Percentiles rank a stretch among this genome's conserved stretches.
phyloP scores from a whole-genome alignment of 1,140 invertebrate genomes.

The Carcinoscorpius rotundicauda region DNA sequence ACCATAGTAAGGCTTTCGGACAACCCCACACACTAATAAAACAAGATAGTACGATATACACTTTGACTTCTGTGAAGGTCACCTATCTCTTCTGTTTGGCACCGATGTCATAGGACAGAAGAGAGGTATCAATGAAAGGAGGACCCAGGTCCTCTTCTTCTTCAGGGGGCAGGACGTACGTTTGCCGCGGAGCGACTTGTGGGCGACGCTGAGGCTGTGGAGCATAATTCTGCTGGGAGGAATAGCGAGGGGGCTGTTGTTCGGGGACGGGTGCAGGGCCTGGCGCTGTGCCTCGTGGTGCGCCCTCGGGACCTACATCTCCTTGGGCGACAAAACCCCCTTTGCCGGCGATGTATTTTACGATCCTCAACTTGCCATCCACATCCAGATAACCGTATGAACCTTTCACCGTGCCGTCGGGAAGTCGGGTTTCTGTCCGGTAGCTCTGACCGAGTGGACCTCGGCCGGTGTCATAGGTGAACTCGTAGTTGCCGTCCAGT shows the following conservation, averaged over 20 bases:
- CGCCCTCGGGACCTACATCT: constrained; percentile 23
- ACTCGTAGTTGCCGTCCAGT: constrained; percentile 22
- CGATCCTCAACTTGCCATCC: constrained; percentile 40
- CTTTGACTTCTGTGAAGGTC: not conserved
- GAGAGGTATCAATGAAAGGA: constrained; percentile 16
- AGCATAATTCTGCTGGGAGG: not conserved
- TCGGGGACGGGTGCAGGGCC: constrained; percentile 5
- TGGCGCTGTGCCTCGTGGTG: constrained; percentile 12
- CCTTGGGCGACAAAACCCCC: constrained; percentile 45
- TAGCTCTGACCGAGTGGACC: constrained; percentile 18
- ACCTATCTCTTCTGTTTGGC: constrained; percentile 12
- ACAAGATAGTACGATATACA: too few species aligned
- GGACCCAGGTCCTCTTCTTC: constrained; percentile 1
- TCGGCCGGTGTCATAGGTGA: constrained; percentile 22
- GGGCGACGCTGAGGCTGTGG: not conserved
- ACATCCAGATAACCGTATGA: constrained; percentile 44
- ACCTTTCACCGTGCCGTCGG: constrained; percentile 36
- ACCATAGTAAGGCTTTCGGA: too few species aligned
- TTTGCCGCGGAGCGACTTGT: not conserved
- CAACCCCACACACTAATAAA: too few species aligned
- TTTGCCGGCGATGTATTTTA: constrained; percentile 50
- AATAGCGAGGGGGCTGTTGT: not conserved
- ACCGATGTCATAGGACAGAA: constrained; percentile 19
- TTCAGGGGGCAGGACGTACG: not conserved
- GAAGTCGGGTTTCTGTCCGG: constrained; percentile 22